Evolutionary conservation across 2,888 invertebrate genomes (phyloP).

Genomic region (Metalampra italica): DNA sequence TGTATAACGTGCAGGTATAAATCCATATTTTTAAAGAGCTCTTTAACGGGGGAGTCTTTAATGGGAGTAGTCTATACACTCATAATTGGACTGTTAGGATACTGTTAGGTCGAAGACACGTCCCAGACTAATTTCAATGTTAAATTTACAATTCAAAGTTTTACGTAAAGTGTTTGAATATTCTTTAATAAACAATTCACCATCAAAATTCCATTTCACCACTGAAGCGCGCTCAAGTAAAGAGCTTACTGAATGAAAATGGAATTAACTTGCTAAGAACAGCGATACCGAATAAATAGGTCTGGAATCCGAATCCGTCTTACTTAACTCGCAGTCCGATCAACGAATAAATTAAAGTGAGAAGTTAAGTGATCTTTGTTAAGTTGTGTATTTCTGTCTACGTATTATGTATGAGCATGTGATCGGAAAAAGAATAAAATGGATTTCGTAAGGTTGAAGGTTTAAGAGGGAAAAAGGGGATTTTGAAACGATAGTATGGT

Average conservation of each 20-base stretch:
- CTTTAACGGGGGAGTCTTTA: too few relatives aligned
- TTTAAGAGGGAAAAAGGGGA: too few relatives aligned
- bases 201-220: not conserved
- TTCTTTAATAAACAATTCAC: not conserved
- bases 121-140: not conserved
- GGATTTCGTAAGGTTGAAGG: too few relatives aligned
- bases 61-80: not conserved
- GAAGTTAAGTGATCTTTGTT: not conserved
- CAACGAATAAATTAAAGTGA: not conserved
- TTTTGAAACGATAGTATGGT: too few relatives aligned
- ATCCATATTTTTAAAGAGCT: too few relatives aligned
- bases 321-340: not conserved
- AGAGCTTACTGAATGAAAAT: not conserved
- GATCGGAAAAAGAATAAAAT: too few relatives aligned
- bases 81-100: not conserved
- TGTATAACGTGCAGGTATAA: too few relatives aligned
- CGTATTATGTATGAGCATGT: too few relatives aligned
- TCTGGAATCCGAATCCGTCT: not conserved
- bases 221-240: not conserved
- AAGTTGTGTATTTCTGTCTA: not conserved
- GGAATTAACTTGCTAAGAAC: conserved; percentile 5
- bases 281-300: conserved; percentile 3
- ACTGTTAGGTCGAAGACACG: not conserved
- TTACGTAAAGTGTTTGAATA: not conserved
- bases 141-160: too few relatives aligned